These are phyloP conservation scores for Bombus vancouverensis DNA, from an alignment of 1,140 invertebrate genomes.

Conservation along the genomic window DNA sequence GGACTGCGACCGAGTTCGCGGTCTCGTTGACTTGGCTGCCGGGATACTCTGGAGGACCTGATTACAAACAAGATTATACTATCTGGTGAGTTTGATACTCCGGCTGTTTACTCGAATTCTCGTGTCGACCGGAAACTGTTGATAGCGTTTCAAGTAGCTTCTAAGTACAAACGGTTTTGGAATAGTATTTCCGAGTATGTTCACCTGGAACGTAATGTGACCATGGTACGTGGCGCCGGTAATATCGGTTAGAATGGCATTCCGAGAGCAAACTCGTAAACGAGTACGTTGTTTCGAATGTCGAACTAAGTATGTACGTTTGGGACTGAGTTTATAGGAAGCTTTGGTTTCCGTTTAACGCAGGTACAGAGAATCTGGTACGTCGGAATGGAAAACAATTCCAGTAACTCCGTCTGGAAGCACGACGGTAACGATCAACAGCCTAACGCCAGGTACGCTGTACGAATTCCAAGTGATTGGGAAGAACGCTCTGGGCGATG, in stretches of 20 bases:
- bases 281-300: neutral
- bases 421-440: slow-evolving; percentile 95
- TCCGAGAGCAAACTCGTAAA: neutral
- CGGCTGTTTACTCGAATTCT: neutral
- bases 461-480: slow-evolving; percentile 99
- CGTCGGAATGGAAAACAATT: slow-evolving; percentile 94
- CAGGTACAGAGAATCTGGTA: slow-evolving; percentile 91
- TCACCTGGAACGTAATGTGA: neutral
- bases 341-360: neutral
- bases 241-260: neutral
- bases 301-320: neutral
- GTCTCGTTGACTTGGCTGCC: slow-evolving; percentile 96
- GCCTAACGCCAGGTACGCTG: slow-evolving; percentile 92
- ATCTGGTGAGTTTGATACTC: slow-evolving; percentile 87
- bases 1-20: slow-evolving; percentile 92
- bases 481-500: slow-evolving; percentile 96
- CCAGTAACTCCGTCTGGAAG: slow-evolving; percentile 95
- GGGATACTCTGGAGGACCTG: slow-evolving; percentile 96
- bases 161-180: neutral
- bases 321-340: neutral
- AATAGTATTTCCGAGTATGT: neutral
- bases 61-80: slow-evolving; percentile 96
- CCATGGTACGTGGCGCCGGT: neutral
- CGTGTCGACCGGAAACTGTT: neutral
- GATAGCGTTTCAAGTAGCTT: neutral